phyloP scores from a whole-genome alignment of 2,797 vertebrate species.

The Limnodromus scolopaceus region DNA sequence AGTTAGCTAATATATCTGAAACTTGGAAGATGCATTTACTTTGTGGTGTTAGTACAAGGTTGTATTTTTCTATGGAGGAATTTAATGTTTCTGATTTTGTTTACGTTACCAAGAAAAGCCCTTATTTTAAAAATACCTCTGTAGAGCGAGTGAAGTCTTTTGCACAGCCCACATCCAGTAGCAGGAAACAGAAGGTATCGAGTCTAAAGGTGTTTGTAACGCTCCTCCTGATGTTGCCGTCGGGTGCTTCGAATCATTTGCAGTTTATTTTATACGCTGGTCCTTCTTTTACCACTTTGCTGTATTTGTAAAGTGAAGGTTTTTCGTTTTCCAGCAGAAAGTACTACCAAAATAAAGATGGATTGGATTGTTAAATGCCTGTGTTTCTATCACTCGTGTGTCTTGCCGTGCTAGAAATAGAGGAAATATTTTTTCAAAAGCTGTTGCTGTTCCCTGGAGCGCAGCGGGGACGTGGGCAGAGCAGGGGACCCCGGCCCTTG shows the following conservation, averaged over 20 bases:
- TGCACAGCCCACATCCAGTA: background rate
- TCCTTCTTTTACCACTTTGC: background rate
- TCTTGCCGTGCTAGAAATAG: background rate
- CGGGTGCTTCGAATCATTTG: background rate
- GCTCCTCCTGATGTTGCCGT: background rate
- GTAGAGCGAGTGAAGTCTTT: accelerated
- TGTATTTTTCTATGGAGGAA: background rate
- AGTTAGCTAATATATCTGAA: accelerated
- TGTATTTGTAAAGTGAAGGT: background rate
- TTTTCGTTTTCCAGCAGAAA: background rate
- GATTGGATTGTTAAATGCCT: background rate
- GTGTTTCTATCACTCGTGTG: accelerated
- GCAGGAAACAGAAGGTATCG: background rate
- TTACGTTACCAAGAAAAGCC: background rate
- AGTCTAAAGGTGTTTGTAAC: background rate
- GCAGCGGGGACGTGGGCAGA: background rate
- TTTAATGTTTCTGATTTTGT: background rate
- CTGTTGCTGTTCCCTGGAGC: background rate
- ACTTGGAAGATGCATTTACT: accelerated
- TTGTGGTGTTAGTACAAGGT: background rate
- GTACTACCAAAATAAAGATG: conserved; percentile 54
- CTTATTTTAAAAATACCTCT: background rate
- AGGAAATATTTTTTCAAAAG: background rate
- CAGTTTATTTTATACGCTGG: background rate
- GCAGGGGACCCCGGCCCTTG: accelerated